Base-by-base conservation (phyloP, 2,888 invertebrate species). In the Micropterix aruncella region DNA sequence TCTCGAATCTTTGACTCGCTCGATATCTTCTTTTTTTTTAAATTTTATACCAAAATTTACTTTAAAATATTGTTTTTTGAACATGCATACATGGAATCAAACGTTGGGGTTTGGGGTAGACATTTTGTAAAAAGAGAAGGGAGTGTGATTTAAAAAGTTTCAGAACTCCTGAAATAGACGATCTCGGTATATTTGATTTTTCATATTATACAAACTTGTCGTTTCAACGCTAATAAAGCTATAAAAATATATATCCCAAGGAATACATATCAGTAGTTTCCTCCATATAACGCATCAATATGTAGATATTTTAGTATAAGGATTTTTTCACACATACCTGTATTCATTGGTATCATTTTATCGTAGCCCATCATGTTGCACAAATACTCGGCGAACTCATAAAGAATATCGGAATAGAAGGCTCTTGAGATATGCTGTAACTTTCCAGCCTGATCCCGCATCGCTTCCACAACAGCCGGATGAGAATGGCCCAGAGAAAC, bases 401-500 rank as follows among this genome's bases (percentile, higher is more conserved):
- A 86, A 15, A 90, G 70, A 1, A 75, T 70, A 53, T 80, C 75
- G 40, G 77, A 79, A 61, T 82, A 83, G 62, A 86, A 88, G 1
- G 89, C 88, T 46, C 85, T 66, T 1, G 88, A 88, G 0, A 83
- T 80, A 48, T 88, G 75, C 14, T 84, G 78, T 12, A 89, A 60
- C 2, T 71, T 62, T 9, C 68, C 66, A 2, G 78, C 74, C 53
- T 75, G 75, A 12, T 77, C 66, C 40, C 63, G 61, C 52, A 84
- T 63, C 0, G 76, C 74, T 47, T 70, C 63, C 9, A 85, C 61
- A 44, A 87, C 76, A 53, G 75, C 74, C 0, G 86, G 86, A 58
- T 87, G 85, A 53, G 81, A 82, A 55, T 87, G 86, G 1, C 86
- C 86, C 55, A 84, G 87, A 60, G 85, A 90, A 37, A 86, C 80